Evolutionary conservation across 2,888 invertebrate species (phyloP).

Genomic region (Cyclophora albipunctata): DNA sequence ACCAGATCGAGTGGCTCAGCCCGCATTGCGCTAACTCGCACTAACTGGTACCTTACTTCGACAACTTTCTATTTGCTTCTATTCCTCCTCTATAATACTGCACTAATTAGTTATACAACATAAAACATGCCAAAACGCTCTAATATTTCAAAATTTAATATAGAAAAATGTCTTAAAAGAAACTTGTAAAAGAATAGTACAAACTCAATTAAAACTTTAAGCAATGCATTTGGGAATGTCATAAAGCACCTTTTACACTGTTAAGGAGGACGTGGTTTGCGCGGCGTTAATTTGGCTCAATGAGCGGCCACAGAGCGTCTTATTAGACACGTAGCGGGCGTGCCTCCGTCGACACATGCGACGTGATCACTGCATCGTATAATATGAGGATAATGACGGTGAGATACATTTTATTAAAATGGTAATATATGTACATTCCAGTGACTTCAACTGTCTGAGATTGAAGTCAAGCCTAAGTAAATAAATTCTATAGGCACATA

Average conservation of each 20-base stretch:
- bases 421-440: too few relatives aligned
- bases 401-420: too few relatives aligned
- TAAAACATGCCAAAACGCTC: too few relatives aligned
- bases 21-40: conserved; percentile 21
- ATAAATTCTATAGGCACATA: too few relatives aligned
- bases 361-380: conserved; percentile 26
- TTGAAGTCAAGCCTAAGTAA: too few relatives aligned
- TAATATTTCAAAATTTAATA: too few relatives aligned
- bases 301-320: conserved; percentile 59
- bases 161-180: too few relatives aligned
- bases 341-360: conserved; percentile 46
- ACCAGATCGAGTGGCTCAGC: conserved; percentile 6
- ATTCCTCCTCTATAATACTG: conserved; percentile 1
- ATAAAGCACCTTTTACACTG: conserved; percentile 33
- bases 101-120: background rate
- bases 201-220: too few relatives aligned
- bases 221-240: background rate
- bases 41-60: conserved; percentile 16
- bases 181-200: too few relatives aligned
- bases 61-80: conserved; percentile 6
- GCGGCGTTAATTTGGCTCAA: conserved; percentile 53
- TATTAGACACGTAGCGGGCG: conserved; percentile 64
- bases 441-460: too few relatives aligned
- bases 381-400: conserved; percentile 6
- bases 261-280: conserved; percentile 17